Base-by-base conservation (phyloP, 2,797 vertebrate genomes). In the Acanthornis magna region DNA sequence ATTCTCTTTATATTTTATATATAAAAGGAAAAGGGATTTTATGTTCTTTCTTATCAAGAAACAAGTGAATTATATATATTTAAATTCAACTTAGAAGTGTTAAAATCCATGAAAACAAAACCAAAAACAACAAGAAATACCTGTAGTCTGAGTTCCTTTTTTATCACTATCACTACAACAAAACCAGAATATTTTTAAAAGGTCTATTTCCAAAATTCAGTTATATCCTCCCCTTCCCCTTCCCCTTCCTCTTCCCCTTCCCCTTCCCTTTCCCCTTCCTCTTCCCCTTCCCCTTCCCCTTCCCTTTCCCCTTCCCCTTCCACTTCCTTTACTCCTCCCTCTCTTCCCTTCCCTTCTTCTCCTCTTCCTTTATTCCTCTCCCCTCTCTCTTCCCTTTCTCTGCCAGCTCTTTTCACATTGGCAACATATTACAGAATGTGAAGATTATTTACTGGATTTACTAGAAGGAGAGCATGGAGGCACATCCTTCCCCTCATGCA, bases 171-270 rank as follows among this genome's bases (percentile, higher is more conserved):
- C 20, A 65, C 13, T 65, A 54, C 13, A 78, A 12, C 13, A 79
- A 55, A 72, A 21, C 1, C 1, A 26, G 26, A 67, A 7, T n/a
- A 36, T 30, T 77, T 48, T 84, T 6, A 13, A 80, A 85, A 88
- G 20, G 0, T 19, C 10, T 60, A 2, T 23, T 72, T 38, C 19
- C 16, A 13, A 54, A 23, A 2, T 25, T 65, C 2, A 50, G 62
- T 67, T 66, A 45, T 29, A 16, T 11, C 2, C 11, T 38, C 11
- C 29, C 20, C 20, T 8, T 34, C n/a, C 36, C 55, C 27, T 32
- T 32, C 21, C 40, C 21, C 23, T 38, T 15, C 11, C 25, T 25
- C 29, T 25, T 26, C 6, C 26, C 13, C n/a, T 19, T 40, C 30
- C 30, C 2, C 12, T 38, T 38, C 29, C 20, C 20, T 8, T 34